These are phyloP conservation scores for Alethe diademata DNA, from an alignment of 2,113 vertebrate species.

Conservation along the genomic window DNA sequence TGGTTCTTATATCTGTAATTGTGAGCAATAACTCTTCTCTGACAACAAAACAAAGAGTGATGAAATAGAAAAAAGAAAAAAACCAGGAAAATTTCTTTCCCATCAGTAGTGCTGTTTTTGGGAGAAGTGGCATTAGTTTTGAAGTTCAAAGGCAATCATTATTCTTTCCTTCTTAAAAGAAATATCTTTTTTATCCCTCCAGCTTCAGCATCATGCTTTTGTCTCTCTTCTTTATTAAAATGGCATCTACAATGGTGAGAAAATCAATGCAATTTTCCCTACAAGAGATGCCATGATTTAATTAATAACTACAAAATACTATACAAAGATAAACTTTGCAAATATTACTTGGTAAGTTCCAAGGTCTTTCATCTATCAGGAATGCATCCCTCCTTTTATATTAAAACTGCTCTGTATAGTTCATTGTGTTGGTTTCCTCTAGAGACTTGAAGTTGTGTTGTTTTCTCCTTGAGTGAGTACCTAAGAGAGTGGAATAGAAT, in stretches of 20 bases:
- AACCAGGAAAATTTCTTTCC: neutral
- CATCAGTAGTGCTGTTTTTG: neutral
- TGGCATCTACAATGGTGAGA: neutral
- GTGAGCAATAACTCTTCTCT: neutral
- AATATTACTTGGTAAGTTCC: neutral
- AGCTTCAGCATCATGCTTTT: neutral
- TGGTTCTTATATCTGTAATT: neutral
- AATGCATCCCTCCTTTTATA: neutral
- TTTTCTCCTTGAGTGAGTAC: neutral
- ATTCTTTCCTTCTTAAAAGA: neutral
- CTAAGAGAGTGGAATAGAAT: neutral
- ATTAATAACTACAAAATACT: constrained; percentile 25
- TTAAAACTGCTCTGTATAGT: neutral
- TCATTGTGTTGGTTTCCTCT: constrained; percentile 24
- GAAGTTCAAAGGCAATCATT: neutral
- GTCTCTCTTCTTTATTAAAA: constrained; percentile 4
- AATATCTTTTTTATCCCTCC: neutral
- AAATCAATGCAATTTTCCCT: constrained; percentile 2
- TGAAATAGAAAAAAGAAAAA: neutral
- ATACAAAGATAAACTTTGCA: neutral
- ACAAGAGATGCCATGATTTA: neutral
- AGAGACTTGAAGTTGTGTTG: neutral
- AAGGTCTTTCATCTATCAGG: neutral
- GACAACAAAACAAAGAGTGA: neutral
- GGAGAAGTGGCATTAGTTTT: neutral